Evolutionary conservation across 2,113 vertebrate genomes (phyloP).

Genomic region (Calyptomena viridis): DNA sequence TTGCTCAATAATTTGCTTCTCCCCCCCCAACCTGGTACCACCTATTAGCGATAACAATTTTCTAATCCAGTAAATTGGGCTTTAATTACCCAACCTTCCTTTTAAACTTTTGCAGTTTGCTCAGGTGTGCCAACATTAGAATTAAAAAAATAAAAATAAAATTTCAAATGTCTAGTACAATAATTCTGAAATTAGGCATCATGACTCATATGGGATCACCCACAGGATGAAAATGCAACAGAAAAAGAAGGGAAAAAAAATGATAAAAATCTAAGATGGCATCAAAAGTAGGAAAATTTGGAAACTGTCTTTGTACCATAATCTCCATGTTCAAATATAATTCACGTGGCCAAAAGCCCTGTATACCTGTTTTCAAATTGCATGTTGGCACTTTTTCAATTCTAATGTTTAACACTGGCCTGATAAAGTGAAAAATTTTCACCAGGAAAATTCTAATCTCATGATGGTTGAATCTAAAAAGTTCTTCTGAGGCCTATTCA

Average conservation of each 20-base stretch:
- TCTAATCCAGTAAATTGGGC: neutral
- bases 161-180: neutral
- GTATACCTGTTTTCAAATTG: neutral
- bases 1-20: constrained; percentile 32
- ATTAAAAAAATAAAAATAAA: neutral
- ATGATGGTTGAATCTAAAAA: neutral
- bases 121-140: neutral
- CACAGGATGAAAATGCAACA: neutral
- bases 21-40: neutral
- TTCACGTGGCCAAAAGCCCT: neutral
- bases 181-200: neutral
- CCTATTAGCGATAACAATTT: neutral
- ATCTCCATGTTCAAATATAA: neutral
- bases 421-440: neutral
- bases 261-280: neutral
- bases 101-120: neutral
- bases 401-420: neutral
- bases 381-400: neutral
- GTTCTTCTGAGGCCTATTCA: neutral
- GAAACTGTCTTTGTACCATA: neutral
- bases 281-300: neutral
- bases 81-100: constrained; percentile 13
- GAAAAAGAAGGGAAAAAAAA: neutral
- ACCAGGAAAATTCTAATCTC: neutral
- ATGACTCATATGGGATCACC: neutral